Percentiles rank a stretch among this genome's conserved stretches.
These are phyloP conservation scores for Puffinus mauretanicus DNA, from an alignment of 2,113 vertebrate genomes.

Conservation along the genomic window DNA sequence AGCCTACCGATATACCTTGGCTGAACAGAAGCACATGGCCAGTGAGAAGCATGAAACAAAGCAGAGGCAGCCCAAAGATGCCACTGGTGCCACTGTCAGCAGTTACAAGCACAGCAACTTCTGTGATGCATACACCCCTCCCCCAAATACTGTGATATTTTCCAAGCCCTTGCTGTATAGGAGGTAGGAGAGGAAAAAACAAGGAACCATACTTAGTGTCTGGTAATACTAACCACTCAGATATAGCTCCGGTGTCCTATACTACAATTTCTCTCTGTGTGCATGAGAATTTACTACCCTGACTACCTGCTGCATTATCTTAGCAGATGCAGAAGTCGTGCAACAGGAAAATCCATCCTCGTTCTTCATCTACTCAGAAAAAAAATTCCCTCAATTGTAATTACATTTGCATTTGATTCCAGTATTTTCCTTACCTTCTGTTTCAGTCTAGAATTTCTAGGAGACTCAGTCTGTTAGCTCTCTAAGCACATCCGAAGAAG, in stretches of 20 bases:
- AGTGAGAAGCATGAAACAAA: background rate
- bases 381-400: background rate
- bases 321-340: background rate
- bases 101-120: background rate
- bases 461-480: background rate
- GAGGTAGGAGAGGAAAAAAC: background rate
- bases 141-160: background rate
- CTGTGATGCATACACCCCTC: background rate
- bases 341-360: background rate
- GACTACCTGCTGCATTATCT: background rate
- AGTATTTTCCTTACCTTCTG: background rate
- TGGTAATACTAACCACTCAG: background rate
- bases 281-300: background rate
- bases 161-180: background rate
- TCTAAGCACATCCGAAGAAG: background rate
- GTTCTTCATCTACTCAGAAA: background rate
- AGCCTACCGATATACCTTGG: background rate
- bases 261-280: background rate
- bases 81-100: background rate
- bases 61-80: background rate
- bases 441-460: background rate
- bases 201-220: fast-evolving
- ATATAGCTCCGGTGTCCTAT: background rate
- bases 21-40: background rate
- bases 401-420: background rate